phyloP scores from a whole-genome alignment of 2,113 vertebrate genomes.

The Tyrannus savana region DNA sequence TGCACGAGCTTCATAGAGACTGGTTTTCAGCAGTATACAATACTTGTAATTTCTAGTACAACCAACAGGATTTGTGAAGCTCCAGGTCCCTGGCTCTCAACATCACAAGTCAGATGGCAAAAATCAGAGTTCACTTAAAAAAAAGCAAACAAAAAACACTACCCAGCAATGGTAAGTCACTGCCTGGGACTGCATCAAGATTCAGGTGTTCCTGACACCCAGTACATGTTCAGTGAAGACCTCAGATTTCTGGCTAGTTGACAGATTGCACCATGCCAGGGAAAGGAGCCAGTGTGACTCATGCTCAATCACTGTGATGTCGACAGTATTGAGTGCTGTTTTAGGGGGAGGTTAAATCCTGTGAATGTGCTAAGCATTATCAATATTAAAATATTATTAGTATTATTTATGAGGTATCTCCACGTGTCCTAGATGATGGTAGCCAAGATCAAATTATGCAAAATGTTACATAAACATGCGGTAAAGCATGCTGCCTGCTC shows the following conservation, averaged over 20 bases:
- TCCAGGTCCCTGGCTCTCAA: not conserved
- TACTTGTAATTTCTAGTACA: not conserved
- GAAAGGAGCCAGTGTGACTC: slow-evolving; percentile 55
- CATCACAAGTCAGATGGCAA: not conserved
- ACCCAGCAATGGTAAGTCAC: not conserved
- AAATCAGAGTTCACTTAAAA: not conserved
- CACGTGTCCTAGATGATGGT: not conserved
- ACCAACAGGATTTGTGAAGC: not conserved
- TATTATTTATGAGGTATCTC: slow-evolving; percentile 50
- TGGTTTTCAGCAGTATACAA: not conserved
- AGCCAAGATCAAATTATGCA: slow-evolving; percentile 27
- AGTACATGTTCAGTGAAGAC: not conserved
- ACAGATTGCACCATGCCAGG: slow-evolving; percentile 44
- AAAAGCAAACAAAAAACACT: not conserved
- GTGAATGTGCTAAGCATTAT: slow-evolving; percentile 21
- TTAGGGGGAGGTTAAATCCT: not conserved
- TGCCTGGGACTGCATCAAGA: not conserved
- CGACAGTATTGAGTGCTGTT: not conserved
- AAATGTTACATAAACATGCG: slow-evolving; percentile 39
- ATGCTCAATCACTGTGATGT: not conserved
- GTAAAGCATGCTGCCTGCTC: slow-evolving; percentile 12
- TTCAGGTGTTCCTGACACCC: slow-evolving; percentile 17
- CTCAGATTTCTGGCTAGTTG: slow-evolving; percentile 23
- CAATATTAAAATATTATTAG: slow-evolving; percentile 62
- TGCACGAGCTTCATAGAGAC: not conserved